A percentile compares a stretch with the other conserved stretches of the same genome.
Conservation (phyloP, 1,140 invertebrate species). For the Thereuonema tuberculata region DNA sequence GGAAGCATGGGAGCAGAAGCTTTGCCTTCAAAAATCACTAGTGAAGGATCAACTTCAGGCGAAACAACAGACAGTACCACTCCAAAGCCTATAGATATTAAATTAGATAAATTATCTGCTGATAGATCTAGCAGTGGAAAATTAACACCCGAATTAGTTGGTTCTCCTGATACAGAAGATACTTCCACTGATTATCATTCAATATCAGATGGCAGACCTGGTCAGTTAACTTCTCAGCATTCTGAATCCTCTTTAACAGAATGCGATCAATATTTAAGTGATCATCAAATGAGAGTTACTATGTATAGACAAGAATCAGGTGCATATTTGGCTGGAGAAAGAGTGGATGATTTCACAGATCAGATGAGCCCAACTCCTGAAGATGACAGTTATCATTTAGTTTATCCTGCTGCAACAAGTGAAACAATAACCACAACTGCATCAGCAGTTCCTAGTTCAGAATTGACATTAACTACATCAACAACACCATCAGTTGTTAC, state of each 20-base stretch:
- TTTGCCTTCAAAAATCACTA: not conserved
- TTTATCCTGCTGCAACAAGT: too few species aligned
- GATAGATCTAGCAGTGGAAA: too few species aligned
- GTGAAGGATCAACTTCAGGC: not conserved
- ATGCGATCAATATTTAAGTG: not conserved
- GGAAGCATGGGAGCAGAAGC: not conserved
- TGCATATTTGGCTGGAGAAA: slow-evolving; percentile 2
- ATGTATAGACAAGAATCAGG: slow-evolving; percentile 8
- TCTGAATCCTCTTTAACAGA: not conserved
- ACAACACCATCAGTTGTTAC: not conserved
- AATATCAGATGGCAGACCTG: not conserved
- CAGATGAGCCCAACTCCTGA: not conserved
- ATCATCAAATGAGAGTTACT: not conserved
- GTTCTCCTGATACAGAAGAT: not conserved
- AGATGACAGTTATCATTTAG: too few species aligned
- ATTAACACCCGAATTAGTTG: not conserved
- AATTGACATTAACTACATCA: not conserved
- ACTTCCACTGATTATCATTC: slow-evolving; percentile 6
- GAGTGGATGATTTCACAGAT: slow-evolving; percentile 13
- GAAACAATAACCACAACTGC: too few species aligned
- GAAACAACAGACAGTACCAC: too few species aligned
- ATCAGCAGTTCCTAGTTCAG: too few species aligned
- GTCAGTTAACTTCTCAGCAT: not conserved
- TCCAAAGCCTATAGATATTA: too few species aligned
- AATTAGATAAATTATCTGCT: too few species aligned